phyloP scores from a whole-genome alignment of 37 sponge, comb jelly and placozoan species.

The Ianthella basta region DNA sequence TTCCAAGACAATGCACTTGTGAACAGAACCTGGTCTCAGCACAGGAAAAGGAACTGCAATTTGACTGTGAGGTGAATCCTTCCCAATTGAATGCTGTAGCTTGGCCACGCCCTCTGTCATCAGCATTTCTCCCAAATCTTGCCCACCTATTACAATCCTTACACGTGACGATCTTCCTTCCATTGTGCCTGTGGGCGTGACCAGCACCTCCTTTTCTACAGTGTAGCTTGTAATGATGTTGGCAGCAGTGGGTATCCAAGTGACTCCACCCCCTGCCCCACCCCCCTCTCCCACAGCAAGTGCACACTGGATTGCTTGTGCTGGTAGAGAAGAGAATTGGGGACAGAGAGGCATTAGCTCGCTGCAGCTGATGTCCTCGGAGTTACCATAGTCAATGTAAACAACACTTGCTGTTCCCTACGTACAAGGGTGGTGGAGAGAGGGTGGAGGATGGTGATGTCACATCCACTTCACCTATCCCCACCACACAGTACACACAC shows the following conservation, averaged over 20 bases:
- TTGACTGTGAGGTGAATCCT: constrained; percentile 1
- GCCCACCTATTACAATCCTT: background rate
- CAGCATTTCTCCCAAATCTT: background rate
- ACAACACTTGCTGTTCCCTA: constrained; percentile 39
- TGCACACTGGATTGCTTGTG: constrained; percentile 64
- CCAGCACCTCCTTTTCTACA: constrained; percentile 6
- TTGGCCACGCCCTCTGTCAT: background rate
- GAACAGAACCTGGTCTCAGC: background rate
- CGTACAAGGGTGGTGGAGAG: background rate
- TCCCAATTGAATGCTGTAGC: background rate
- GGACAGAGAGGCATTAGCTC: constrained; percentile 47
- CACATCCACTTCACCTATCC: too few relatives aligned
- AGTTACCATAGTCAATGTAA: constrained; percentile 85
- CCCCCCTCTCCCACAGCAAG: constrained; percentile 1
- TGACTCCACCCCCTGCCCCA: too few relatives aligned
- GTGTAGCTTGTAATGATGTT: background rate
- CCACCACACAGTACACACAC: too few relatives aligned
- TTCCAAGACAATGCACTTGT: constrained; percentile 2
- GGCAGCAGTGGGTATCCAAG: background rate
- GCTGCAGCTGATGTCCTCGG: constrained; percentile 38
- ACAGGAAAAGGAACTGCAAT: background rate
- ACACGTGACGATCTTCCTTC: background rate
- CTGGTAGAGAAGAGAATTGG: constrained; percentile 58
- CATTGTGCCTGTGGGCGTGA: constrained; percentile 16
- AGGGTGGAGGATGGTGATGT: background rate